Evolutionary conservation across 2,797 vertebrate genomes (phyloP).

Genomic region (Nothura maculosa): DNA sequence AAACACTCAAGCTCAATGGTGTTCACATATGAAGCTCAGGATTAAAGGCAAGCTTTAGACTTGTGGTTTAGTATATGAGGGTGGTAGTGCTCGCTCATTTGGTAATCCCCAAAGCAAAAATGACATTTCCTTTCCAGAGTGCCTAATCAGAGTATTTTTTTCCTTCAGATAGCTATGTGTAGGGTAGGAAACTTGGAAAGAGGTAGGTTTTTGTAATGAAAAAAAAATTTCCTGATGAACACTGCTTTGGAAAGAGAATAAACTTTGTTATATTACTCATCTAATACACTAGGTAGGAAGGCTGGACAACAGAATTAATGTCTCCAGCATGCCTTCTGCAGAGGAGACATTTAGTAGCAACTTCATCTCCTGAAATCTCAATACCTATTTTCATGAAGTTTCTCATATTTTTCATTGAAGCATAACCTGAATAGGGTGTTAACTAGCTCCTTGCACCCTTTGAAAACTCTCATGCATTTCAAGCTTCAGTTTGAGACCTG

Average conservation of each 20-base stretch:
- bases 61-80: neutral
- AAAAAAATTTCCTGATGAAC: neutral
- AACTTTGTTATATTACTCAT: neutral
- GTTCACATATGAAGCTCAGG: neutral
- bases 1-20: neutral
- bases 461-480: neutral
- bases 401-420: neutral
- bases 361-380: neutral
- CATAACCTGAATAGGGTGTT: neutral
- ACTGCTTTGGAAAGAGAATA: neutral
- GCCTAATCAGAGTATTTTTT: neutral
- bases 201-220: neutral
- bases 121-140: neutral
- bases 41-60: neutral
- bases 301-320: neutral
- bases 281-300: neutral
- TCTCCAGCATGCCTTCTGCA: rapidly evolving
- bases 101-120: neutral
- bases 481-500: neutral
- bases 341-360: neutral
- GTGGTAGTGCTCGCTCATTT: neutral
- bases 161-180: neutral
- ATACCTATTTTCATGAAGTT: neutral
- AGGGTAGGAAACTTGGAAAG: neutral
- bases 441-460: neutral